Evolutionary conservation across 1,140 invertebrate genomes (phyloP), one percentile per base, ranked within the genome.

Genomic region (Sminthurides bifidus): DNA sequence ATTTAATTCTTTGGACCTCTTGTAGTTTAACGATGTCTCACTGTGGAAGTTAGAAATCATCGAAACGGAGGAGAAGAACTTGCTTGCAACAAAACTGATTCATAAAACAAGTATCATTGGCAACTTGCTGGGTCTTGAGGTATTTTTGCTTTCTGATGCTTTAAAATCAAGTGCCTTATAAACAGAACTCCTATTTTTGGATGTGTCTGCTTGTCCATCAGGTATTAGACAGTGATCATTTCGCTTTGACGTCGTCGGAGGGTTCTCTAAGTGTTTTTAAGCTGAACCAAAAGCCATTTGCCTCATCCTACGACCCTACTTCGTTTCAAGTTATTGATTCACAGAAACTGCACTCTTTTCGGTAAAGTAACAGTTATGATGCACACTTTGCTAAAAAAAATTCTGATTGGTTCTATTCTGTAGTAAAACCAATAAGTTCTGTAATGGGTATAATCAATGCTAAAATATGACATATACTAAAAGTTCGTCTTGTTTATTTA

Each of bases 11-110:
- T n/a, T 15, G 14, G 6, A 26, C 40, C 55, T 37, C 15, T 10
- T 31, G 14, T 35, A 63, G 61, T 45, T 49, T 19, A 63, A 59
- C 40, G 51, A 59, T 5, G 51, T 63, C 0, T 41, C 50, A 15
- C 50, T 63, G 17, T 63, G 61, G 61, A 54, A 51, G 19, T 35
- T 59, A n/a, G 19, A 26, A 40, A 19, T 40, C 45, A 19, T 31
- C n/a, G 51, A 53, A 26, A 19, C 29, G 19, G 43, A 43, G 15
- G 29, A 53, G 17, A 27, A 37, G 15, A 45, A 52, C 30, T 27
- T 12, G 21, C 8, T 27, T 19, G 30, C 26, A 37, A 43, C 41
- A 10, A 48, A 5, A 6, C 17, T 37, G 46, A 17, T 58, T 23
- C 21, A 48, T 30, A 58, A 38, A 26, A 24, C n/a, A 2, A 19